Percentiles rank a stretch among this genome's conserved stretches.
Conservation (phyloP, 2,888 invertebrate genomes). For the Horisme vitalbata region DNA sequence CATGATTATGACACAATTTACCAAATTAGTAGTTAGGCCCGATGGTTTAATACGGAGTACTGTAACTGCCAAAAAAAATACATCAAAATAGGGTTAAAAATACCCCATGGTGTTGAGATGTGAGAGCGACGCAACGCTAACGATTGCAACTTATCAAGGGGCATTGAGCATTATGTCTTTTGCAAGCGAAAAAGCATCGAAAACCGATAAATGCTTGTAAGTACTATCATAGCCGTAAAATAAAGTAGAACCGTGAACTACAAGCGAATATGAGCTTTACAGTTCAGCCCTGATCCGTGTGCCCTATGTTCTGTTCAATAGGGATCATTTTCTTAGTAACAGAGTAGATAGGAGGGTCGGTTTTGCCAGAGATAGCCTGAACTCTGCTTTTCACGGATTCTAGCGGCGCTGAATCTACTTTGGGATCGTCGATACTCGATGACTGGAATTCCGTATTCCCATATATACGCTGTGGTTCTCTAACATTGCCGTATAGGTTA, state of each 20-base stretch:
- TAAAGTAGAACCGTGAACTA: constrained; percentile 58
- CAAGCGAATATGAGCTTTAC: constrained; percentile 48
- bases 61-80: neutral
- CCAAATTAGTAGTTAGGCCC: too few species aligned
- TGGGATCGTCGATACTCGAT: constrained; percentile 57
- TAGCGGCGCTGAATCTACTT: constrained; percentile 64
- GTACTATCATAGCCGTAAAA: constrained; percentile 47
- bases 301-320: constrained; percentile 58
- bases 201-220: constrained; percentile 46
- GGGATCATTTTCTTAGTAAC: constrained; percentile 72
- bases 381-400: constrained; percentile 74
- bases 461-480: constrained; percentile 72
- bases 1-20: too few species aligned
- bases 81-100: neutral
- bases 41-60: too few species aligned
- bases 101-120: too few species aligned
- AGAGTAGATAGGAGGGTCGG: constrained; percentile 72
- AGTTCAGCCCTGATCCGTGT: constrained; percentile 63
- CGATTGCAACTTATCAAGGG: constrained; percentile 32
- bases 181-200: constrained; percentile 44
- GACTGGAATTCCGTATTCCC: constrained; percentile 69
- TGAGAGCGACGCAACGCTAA: neutral
- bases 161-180: constrained; percentile 69
- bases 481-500: constrained; percentile 72
- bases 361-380: constrained; percentile 68